These are phyloP conservation scores for Zoanthus gigantus DNA, from an alignment of 92 coral and sea anemone species.

Conservation along the genomic window DNA sequence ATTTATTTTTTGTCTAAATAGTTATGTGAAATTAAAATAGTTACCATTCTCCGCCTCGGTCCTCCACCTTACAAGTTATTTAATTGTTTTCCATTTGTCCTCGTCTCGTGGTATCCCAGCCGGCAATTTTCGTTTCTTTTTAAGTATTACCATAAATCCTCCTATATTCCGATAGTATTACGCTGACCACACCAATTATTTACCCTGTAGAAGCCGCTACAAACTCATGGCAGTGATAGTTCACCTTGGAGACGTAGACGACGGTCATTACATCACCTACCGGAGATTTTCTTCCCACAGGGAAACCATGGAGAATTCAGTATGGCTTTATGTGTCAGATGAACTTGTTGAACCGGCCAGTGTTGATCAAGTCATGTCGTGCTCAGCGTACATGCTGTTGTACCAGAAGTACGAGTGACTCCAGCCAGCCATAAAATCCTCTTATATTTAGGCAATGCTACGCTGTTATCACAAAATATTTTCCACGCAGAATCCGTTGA, in stretches of 20 bases:
- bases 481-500: constrained; percentile 58
- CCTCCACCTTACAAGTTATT: too few relatives aligned
- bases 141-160: neutral
- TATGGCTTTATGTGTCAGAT: constrained; percentile 91
- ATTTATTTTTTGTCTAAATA: too few relatives aligned
- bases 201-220: constrained; percentile 61
- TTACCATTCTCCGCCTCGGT: too few relatives aligned
- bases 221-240: constrained; percentile 90
- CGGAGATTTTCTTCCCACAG: constrained; percentile 71
- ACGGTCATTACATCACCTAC: constrained; percentile 97
- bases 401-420: constrained; percentile 67
- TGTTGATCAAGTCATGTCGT: constrained; percentile 75
- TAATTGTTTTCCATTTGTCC: too few relatives aligned
- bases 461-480: neutral
- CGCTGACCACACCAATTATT: neutral
- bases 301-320: constrained; percentile 39
- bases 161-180: neutral
- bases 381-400: constrained; percentile 92
- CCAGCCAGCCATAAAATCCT: too few relatives aligned
- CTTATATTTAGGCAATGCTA: neutral
- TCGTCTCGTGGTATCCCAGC: neutral
- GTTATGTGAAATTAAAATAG: neutral
- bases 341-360: constrained; percentile 79
- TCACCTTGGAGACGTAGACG: constrained; percentile 90
- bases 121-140: neutral